phyloP scores from a whole-genome alignment of 2,113 vertebrate species.

The Anarrhichthys ocellatus region DNA sequence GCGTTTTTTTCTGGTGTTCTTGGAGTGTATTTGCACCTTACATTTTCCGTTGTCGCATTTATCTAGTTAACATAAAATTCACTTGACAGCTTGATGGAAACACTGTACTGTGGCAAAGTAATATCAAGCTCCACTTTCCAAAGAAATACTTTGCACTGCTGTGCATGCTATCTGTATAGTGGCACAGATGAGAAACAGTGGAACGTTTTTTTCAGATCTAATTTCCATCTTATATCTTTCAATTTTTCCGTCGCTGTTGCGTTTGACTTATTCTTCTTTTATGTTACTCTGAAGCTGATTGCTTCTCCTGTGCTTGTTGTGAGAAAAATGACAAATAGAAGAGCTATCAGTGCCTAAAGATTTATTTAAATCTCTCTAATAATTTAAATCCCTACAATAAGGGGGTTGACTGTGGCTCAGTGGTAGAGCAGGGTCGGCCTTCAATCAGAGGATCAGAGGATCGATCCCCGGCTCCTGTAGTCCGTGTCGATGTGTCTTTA shows the following conservation, averaged over 20 bases:
- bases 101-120: slow-evolving; percentile 14
- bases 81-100: slow-evolving; percentile 29
- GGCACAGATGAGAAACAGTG: slow-evolving; percentile 11
- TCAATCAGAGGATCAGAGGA: too few species aligned
- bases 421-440: too few species aligned
- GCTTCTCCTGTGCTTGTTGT: neutral
- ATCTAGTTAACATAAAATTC: slow-evolving; percentile 31
- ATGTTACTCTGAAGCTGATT: neutral
- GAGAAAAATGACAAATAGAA: neutral
- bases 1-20: slow-evolving; percentile 5
- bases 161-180: slow-evolving; percentile 27
- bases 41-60: neutral
- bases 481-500: too few species aligned
- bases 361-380: neutral
- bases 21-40: neutral
- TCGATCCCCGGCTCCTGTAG: too few species aligned
- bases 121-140: slow-evolving; percentile 47
- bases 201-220: slow-evolving; percentile 4
- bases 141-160: slow-evolving; percentile 18
- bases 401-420: too few species aligned
- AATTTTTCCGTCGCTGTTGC: neutral
- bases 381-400: too few species aligned
- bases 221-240: slow-evolving; percentile 20
- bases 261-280: slow-evolving; percentile 3
- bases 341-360: neutral